Evolutionary conservation across 2,888 invertebrate genomes (phyloP).

Genomic region (Meiosimyza platycephala): DNA sequence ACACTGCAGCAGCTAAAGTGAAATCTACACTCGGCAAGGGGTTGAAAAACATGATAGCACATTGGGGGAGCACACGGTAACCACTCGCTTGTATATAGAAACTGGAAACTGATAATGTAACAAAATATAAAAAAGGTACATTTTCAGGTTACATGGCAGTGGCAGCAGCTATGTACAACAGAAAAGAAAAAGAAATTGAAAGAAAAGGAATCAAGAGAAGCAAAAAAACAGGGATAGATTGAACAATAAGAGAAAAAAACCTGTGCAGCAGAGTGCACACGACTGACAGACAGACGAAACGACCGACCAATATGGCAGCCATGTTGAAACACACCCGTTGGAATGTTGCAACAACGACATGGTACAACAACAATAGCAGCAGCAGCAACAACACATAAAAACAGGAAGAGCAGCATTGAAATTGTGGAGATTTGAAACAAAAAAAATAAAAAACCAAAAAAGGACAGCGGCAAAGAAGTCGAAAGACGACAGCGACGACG

Average conservation of each 20-base stretch:
- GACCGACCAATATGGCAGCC: constrained; percentile 33
- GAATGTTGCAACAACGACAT: constrained; percentile 36
- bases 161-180: not conserved
- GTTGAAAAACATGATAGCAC: not conserved
- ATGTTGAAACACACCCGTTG: constrained; percentile 39
- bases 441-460: not conserved
- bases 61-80: not conserved
- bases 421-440: not conserved
- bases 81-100: too few relatives aligned
- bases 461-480: constrained; percentile 13
- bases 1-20: too few relatives aligned
- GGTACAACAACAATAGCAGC: too few relatives aligned
- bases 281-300: not conserved
- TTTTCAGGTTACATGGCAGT: not conserved
- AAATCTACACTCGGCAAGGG: not conserved
- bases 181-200: constrained; percentile 19
- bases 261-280: not conserved
- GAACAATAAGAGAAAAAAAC: constrained; percentile 3
- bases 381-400: constrained; percentile 8
- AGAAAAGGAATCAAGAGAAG: constrained; percentile 17
- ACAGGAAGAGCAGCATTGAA: constrained; percentile 5
- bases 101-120: too few relatives aligned
- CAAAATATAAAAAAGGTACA: too few relatives aligned
- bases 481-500: not conserved
- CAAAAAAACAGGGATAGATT: constrained; percentile 17